Percentiles rank a stretch among this genome's conserved stretches.
Evolutionary conservation across 1,140 invertebrate genomes (phyloP).

Genomic region (Hyles vespertilio): DNA sequence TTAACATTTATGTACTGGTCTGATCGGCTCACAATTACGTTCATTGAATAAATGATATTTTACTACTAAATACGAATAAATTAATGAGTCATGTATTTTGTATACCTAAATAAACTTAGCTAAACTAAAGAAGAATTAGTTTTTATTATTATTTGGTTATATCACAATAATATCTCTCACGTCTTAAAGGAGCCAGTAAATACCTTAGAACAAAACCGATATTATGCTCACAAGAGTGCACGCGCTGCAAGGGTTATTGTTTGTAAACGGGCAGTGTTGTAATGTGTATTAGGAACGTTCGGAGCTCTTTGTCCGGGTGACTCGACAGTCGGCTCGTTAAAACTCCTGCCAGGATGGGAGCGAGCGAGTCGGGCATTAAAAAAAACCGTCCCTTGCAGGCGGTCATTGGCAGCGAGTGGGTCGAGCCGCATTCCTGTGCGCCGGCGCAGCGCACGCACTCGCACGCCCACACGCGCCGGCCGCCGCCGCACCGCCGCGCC

Average conservation of each 20-base stretch:
- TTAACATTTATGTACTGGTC: no score
- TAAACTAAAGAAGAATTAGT: no score
- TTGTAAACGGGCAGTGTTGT: neutral
- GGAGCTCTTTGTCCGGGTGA: conserved; percentile 29
- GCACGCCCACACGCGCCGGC: conserved; percentile 55
- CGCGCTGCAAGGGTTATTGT: neutral
- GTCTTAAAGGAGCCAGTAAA: no score
- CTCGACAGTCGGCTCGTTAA: conserved; percentile 34
- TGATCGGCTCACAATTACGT: no score
- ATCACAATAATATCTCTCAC: no score
- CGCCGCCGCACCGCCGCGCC: conserved; percentile 16
- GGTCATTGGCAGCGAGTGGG: conserved; percentile 68
- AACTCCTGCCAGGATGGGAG: conserved; percentile 50
- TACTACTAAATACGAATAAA: no score
- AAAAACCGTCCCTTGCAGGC: conserved; percentile 56
- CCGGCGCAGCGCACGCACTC: conserved; percentile 54
- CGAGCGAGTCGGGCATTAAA: conserved; percentile 56
- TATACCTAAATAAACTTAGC: no score
- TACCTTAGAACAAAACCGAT: no score
- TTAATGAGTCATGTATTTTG: no score
- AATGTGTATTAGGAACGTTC: conserved; percentile 9
- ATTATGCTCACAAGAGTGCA: no score
- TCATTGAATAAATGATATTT: no score
- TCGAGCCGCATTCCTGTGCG: conserved; percentile 69
- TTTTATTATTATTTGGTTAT: no score